These are phyloP conservation scores for Drosophila bocki DNA, from an alignment of 1,140 invertebrate genomes.

Conservation along the genomic window DNA sequence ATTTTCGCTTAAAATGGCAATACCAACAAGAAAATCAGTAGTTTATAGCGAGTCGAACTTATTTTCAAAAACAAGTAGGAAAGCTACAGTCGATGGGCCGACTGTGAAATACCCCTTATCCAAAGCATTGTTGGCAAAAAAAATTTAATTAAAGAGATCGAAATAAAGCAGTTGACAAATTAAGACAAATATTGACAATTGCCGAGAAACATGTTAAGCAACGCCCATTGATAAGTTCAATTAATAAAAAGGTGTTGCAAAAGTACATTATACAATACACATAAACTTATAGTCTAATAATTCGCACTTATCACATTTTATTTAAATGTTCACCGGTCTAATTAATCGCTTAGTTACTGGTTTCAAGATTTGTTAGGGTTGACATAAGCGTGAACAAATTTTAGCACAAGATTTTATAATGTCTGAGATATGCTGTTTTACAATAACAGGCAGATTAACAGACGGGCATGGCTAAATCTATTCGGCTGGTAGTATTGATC, in stretches of 20 bases:
- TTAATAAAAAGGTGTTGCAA: background rate
- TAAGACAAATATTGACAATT: background rate
- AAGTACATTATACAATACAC: too few relatives aligned
- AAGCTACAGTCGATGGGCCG: background rate
- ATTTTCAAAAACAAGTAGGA: slow-evolving; percentile 2
- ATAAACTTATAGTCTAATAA: too few relatives aligned
- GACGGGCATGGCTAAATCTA: too few relatives aligned
- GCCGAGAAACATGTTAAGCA: background rate
- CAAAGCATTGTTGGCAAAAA: background rate
- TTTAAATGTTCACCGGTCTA: too few relatives aligned
- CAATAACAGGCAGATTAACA: too few relatives aligned
- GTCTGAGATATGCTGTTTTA: too few relatives aligned
- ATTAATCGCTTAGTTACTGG: too few relatives aligned
- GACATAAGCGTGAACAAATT: too few relatives aligned
- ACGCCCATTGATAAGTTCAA: background rate
- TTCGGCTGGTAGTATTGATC: too few relatives aligned
- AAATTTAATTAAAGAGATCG: background rate
- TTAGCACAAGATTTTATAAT: too few relatives aligned
- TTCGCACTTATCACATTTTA: too few relatives aligned
- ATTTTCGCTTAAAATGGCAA: slow-evolving; percentile 77
- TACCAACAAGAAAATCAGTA: slow-evolving; percentile 64
- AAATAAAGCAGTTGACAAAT: background rate
- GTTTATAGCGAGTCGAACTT: slow-evolving; percentile 22
- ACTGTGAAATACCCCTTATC: background rate
- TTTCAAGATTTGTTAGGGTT: too few relatives aligned